A percentile compares a stretch with the other conserved stretches of the same genome.
phyloP scores from a whole-genome alignment of 2,888 invertebrate genomes.

The Aphodius sticticus region DNA sequence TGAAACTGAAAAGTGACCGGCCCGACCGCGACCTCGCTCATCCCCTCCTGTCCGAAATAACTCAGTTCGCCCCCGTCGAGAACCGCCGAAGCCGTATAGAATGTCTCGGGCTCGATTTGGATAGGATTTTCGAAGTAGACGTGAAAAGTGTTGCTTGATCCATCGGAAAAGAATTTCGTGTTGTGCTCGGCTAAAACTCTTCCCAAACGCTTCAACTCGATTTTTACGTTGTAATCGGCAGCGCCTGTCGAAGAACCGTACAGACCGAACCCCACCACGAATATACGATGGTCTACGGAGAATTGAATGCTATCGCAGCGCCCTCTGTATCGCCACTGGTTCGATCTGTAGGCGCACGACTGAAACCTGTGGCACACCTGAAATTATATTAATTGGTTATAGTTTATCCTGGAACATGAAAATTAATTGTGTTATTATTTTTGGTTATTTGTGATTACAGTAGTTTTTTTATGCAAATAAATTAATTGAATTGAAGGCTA shows the following conservation, averaged over 20 bases:
- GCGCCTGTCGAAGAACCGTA: conserved; percentile 97
- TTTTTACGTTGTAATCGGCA: conserved; percentile 93
- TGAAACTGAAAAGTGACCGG: conserved; percentile 97
- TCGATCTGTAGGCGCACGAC: conserved; percentile 95
- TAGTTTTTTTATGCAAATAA: background rate
- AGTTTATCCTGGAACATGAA: background rate
- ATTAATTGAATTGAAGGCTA: too few species aligned
- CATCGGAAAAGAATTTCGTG: conserved; percentile 95
- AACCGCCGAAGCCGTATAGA: conserved; percentile 95
- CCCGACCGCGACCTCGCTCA: conserved; percentile 92
- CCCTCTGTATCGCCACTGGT: conserved; percentile 97
- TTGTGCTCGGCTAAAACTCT: conserved; percentile 89
- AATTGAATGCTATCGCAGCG: conserved; percentile 97
- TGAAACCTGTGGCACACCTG: conserved; percentile 95
- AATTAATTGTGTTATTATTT: background rate
- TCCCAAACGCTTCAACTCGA: conserved; percentile 90
- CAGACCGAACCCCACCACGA: conserved; percentile 93
- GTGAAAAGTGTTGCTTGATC: conserved; percentile 95
- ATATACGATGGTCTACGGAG: conserved; percentile 93
- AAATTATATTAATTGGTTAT: conserved; percentile 8
- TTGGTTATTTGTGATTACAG: too few species aligned
- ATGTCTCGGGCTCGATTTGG: conserved; percentile 92
- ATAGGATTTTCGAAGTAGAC: conserved; percentile 85
- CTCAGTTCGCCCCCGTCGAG: conserved; percentile 93
- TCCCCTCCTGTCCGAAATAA: conserved; percentile 96